phyloP scores from a whole-genome alignment of 1,140 invertebrate genomes.

The Microplitis demolitor region DNA sequence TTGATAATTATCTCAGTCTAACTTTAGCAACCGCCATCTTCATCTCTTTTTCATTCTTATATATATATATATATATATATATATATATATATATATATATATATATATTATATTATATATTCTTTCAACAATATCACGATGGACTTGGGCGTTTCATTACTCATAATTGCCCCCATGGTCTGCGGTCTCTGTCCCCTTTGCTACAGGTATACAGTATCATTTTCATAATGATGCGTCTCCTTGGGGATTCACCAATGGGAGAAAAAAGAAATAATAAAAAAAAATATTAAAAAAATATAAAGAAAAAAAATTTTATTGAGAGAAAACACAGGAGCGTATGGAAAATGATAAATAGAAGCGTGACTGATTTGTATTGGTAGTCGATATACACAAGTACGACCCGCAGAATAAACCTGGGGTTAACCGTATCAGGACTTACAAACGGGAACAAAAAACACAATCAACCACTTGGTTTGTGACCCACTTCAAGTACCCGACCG shows the following conservation, averaged over 20 bases:
- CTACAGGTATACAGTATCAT: conserved; percentile 51
- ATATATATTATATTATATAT: background rate
- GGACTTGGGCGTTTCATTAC: conserved; percentile 54
- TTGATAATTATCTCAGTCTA: conserved; percentile 27
- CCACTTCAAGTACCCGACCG: conserved; percentile 22
- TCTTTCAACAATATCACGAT: background rate
- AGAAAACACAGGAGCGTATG: background rate
- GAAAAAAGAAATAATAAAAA: conserved; percentile 10
- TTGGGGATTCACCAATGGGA: conserved; percentile 22
- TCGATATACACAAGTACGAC: background rate
- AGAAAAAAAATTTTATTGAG: background rate
- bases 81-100: background rate
- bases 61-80: background rate
- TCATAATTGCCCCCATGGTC: conserved; percentile 55
- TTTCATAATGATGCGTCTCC: conserved; percentile 57
- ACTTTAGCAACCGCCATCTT: background rate
- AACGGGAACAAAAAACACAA: conserved; percentile 16
- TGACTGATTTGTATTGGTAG: conserved; percentile 1
- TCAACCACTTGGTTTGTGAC: conserved; percentile 21
- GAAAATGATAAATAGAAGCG: background rate
- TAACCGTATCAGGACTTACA: background rate
- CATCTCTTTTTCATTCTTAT: conserved; percentile 22
- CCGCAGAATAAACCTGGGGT: background rate
- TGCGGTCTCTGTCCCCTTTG: conserved; percentile 50
- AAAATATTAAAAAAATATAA: background rate